Evolutionary conservation across 2,888 invertebrate species (phyloP).

Genomic region (Argyra leucocephala): DNA sequence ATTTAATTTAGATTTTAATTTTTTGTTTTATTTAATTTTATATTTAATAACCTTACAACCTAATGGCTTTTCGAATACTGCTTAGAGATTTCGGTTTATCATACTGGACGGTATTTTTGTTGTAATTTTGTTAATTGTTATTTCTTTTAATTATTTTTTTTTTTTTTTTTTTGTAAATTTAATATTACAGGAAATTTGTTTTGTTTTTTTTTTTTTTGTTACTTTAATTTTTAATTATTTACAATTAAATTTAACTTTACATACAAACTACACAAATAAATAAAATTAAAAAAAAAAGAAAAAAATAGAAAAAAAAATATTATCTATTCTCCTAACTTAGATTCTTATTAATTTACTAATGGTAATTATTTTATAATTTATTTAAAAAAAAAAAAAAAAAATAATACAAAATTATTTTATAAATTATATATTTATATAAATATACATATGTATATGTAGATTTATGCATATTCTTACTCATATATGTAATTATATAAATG

Average conservation of each 20-base stretch:
- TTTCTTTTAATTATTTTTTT: conserved; percentile 19
- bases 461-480: too few species aligned
- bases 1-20: background rate
- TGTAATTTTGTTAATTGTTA: conserved; percentile 18
- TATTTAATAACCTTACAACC: conserved; percentile 24
- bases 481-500: too few species aligned
- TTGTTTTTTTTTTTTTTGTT: conserved; percentile 13
- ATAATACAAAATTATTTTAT: too few species aligned
- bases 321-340: background rate
- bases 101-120: conserved; percentile 36
- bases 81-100: conserved; percentile 45
- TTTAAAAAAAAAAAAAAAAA: too few species aligned
- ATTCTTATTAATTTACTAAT: background rate
- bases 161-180: conserved; percentile 21
- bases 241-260: background rate
- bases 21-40: background rate
- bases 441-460: too few species aligned
- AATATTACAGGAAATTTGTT: conserved; percentile 21
- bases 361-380: background rate
- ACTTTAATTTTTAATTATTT: conserved; percentile 11
- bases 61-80: conserved; percentile 47
- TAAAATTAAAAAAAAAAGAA: conserved; percentile 6
- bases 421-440: too few species aligned
- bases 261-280: background rate
- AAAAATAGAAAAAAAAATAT: background rate